phyloP scores from a whole-genome alignment of 2,888 invertebrate genomes.

The Dastarcus helophoroides region DNA sequence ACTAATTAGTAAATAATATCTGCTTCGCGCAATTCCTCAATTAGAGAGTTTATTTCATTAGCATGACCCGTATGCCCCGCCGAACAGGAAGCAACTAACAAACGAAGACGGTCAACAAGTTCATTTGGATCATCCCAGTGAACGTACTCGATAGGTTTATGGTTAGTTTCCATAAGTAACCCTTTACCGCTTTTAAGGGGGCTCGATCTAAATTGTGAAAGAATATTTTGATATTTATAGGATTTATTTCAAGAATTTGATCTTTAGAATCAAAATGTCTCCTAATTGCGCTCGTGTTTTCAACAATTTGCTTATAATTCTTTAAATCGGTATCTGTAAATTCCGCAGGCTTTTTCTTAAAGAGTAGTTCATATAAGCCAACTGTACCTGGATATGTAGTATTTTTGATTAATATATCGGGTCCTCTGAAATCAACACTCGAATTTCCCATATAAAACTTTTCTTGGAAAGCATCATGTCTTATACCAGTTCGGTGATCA shows the following conservation, averaged over 20 bases:
- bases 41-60: too few species aligned
- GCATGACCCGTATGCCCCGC: too few species aligned
- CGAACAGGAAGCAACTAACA: too few species aligned
- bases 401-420: background rate
- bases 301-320: constrained; percentile 2
- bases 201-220: too few species aligned
- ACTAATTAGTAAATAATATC: too few species aligned
- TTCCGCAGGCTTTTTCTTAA: constrained; percentile 4
- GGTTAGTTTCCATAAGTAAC: too few species aligned
- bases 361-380: constrained; percentile 6
- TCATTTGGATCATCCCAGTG: too few species aligned
- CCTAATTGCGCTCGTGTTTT: background rate
- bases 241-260: background rate
- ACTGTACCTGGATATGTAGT: background rate
- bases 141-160: too few species aligned
- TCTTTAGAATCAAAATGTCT: background rate
- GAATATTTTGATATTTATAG: background rate
- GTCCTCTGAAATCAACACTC: constrained; percentile 2
- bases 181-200: too few species aligned
- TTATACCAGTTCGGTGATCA: constrained; percentile 6
- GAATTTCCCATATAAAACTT: constrained; percentile 6
- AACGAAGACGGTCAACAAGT: too few species aligned
- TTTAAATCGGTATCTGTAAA: constrained; percentile 3
- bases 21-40: too few species aligned
- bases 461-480: background rate